phyloP scores from a whole-genome alignment of 2,888 invertebrate species.

The Macrosoma leucophasiata region DNA sequence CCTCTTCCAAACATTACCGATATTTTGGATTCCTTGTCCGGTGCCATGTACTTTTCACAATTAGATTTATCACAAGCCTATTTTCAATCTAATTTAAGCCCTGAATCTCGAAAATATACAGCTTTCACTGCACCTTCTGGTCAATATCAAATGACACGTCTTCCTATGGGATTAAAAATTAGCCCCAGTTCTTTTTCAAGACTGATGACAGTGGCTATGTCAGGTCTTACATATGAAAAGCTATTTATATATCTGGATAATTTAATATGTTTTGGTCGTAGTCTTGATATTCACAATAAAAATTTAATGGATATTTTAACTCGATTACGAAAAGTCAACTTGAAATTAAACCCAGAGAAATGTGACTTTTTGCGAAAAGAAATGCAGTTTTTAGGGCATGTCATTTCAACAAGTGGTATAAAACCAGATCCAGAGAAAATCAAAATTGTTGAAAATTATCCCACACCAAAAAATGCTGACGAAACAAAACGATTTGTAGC shows the following conservation, averaged over 20 bases:
- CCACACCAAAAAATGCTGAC: slow-evolving; percentile 10
- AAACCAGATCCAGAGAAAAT: slow-evolving; percentile 16
- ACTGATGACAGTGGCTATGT: slow-evolving; percentile 16
- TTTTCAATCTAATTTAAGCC: slow-evolving; percentile 1
- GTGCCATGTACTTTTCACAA: slow-evolving; percentile 6
- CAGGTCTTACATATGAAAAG: slow-evolving; percentile 16
- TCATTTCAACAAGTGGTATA: slow-evolving; percentile 13
- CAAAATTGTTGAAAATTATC: slow-evolving; percentile 14
- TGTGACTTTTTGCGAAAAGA: slow-evolving; percentile 18
- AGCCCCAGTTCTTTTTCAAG: slow-evolving; percentile 15
- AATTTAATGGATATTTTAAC: slow-evolving; percentile 12
- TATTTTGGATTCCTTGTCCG: slow-evolving; percentile 11
- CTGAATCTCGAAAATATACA: slow-evolving; percentile 7
- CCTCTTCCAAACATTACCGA: slow-evolving; percentile 10
- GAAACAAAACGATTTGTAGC: slow-evolving; percentile 16
- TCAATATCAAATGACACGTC: slow-evolving; percentile 19
- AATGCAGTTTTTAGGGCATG: slow-evolving; percentile 16
- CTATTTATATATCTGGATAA: slow-evolving; percentile 16
- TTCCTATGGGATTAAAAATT: slow-evolving; percentile 18
- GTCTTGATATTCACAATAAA: slow-evolving; percentile 14
- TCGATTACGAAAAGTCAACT: slow-evolving; percentile 11
- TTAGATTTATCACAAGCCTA: slow-evolving; percentile 6
- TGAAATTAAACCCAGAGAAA: slow-evolving; percentile 15
- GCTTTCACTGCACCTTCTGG: slow-evolving; percentile 12
- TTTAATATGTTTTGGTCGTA: slow-evolving; percentile 10